Conservation (phyloP, 2,797 vertebrate genomes). For the Fringilla coelebs region DNA sequence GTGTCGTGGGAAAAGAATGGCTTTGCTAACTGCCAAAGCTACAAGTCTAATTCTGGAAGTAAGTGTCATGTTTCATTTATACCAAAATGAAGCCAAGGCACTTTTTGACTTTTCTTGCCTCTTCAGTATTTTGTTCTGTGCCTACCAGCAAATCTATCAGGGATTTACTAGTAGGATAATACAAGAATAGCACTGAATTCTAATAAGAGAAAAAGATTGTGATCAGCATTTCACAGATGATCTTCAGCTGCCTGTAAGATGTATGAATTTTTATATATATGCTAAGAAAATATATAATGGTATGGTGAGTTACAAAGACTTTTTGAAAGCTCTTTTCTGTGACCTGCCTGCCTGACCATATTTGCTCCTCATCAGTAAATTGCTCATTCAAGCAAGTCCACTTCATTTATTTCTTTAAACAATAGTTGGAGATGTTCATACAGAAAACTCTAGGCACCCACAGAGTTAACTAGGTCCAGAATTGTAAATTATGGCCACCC, state of each 20-base stretch:
- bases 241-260: not conserved
- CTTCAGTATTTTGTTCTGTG: not conserved
- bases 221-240: not conserved
- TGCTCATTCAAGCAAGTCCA: not conserved
- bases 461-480: constrained; percentile 34
- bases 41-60: not conserved
- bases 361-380: not conserved
- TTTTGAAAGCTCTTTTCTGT: not conserved
- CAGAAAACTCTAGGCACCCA: not conserved
- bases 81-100: not conserved
- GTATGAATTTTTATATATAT: not conserved
- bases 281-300: not conserved
- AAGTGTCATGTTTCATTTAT: not conserved
- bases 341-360: not conserved
- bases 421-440: not conserved
- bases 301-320: not conserved
- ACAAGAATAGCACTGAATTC: not conserved
- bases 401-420: constrained; percentile 42
- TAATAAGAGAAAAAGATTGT: not conserved
- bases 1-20: not conserved
- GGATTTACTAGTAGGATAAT: not conserved
- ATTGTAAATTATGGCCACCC: constrained; percentile 38
- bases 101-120: not conserved
- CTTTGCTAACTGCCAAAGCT: not conserved
- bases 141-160: not conserved